Evolutionary conservation across 2,888 invertebrate species (phyloP), one percentile per base, ranked within the genome.

Genomic region (Silvanus unidentatus): DNA sequence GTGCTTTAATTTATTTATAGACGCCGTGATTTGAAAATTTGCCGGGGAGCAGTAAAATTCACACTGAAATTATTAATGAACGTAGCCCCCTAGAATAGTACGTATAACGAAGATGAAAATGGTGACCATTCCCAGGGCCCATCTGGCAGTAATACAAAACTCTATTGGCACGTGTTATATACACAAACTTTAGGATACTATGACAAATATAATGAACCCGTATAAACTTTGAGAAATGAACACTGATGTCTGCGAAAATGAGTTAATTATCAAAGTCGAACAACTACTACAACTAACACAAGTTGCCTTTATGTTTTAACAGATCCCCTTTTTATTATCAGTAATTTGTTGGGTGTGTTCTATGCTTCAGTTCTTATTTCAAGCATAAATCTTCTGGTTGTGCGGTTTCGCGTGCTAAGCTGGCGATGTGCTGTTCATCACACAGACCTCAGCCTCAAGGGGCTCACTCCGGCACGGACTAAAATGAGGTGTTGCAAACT

Each of bases 171-270:
- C 44, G 34, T 39, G 39, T 3, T 15, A 39, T n/a, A 39, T 35
- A 16, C 22, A 38, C 29, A 12, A 35, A 35, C 32, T 12, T 30
- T 32, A 32, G 1, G 15, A 29, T 6, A 6, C 14, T 10, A 27
- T 27, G 38, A 47, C 47, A 43, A 45, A 40, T 42, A 40, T 67
- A 71, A 71, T 69, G 70, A 68, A 66, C 71, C 71, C 70, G 64
- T 66, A 71, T 71, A 67, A 66, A 66, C 71, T 71, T 71, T 71
- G 71, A 68, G 66, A 66, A 69, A 68, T 67, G 63, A 66, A 64
- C 64, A 63, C 56, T 63, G 62, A 65, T 65, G 64, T 63, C 64
- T 65, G 22, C 8, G 65, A 59, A 68, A 69, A 69, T 66, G 63
- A 69, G 68, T 69, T 71, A 71, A 71, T 71, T 71, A 70, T 66